These are phyloP conservation scores for Sitobion miscanthi DNA, from an alignment of 1,140 invertebrate species.

Conservation along the genomic window DNA sequence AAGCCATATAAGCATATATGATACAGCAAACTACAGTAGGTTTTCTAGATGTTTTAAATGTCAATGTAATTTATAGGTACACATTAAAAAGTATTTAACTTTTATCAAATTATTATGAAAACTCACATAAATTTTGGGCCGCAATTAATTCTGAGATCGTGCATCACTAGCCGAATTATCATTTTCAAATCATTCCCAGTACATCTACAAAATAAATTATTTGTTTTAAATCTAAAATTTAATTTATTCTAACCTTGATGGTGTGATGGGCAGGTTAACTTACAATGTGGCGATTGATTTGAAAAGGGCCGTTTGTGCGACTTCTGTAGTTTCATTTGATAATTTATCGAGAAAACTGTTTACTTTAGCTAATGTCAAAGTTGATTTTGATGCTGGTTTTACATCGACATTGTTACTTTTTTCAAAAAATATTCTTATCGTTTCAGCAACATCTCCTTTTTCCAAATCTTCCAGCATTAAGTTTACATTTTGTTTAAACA, in stretches of 20 bases:
- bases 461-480: conserved; percentile 87
- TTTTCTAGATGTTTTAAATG: background rate
- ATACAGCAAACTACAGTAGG: background rate
- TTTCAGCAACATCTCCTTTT: conserved; percentile 88
- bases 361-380: conserved; percentile 77
- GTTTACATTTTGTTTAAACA: conserved; percentile 76
- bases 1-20: too few relatives aligned
- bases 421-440: conserved; percentile 80
- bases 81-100: background rate
- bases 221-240: background rate
- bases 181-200: conserved; percentile 86
- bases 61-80: background rate
- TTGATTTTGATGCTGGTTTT: conserved; percentile 72
- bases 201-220: conserved; percentile 67
- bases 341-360: conserved; percentile 64
- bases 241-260: background rate
- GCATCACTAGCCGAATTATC: conserved; percentile 86
- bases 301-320: background rate
- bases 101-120: background rate
- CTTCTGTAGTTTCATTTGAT: conserved; percentile 34
- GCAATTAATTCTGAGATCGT: conserved; percentile 89
- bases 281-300: conserved; percentile 36
- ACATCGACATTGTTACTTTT: conserved; percentile 66
- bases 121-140: conserved; percentile 87
- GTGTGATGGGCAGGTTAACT: conserved; percentile 61